A percentile compares a stretch with the other conserved stretches of the same genome.
phyloP scores from a whole-genome alignment of 2,113 vertebrate genomes.

The Gambusia affinis region DNA sequence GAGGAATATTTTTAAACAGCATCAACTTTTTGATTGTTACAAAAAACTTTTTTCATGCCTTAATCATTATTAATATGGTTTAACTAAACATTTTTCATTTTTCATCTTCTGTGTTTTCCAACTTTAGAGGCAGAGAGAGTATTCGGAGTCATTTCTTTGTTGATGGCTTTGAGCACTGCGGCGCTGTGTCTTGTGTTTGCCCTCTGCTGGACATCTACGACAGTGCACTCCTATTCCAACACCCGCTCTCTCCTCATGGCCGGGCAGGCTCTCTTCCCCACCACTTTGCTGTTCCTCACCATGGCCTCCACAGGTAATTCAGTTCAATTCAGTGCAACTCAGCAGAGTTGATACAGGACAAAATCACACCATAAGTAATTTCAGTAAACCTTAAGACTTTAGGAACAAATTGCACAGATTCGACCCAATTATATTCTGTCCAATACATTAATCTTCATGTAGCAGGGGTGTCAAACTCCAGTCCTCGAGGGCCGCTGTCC shows the following conservation, averaged over 20 bases:
- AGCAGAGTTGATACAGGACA: not conserved
- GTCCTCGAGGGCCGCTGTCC: too few species aligned
- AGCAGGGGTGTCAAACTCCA: too few species aligned
- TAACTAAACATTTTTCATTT: not conserved
- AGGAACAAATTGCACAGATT: too few species aligned
- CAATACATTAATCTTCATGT: too few species aligned
- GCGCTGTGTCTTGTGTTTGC: conserved; percentile 79
- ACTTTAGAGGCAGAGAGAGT: conserved; percentile 72
- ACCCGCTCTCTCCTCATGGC: conserved; percentile 76
- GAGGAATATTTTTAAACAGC: too few species aligned
- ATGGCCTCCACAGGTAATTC: conserved; percentile 77
- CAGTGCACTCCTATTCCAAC: conserved; percentile 79
- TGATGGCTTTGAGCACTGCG: conserved; percentile 77
- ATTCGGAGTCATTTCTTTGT: conserved; percentile 75
- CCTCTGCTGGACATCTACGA: conserved; percentile 80
- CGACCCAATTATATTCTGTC: too few species aligned
- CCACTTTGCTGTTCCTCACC: conserved; percentile 78
- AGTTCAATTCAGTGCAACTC: not conserved
- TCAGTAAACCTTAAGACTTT: too few species aligned
- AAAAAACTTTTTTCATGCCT: not conserved
- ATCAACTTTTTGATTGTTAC: too few species aligned
- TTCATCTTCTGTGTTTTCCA: conserved; percentile 40
- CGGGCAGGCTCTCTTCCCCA: conserved; percentile 76
- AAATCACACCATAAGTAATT: too few species aligned
- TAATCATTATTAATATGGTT: not conserved